phyloP scores from a whole-genome alignment of 2,113 vertebrate species.

The Plecotus auritus region DNA sequence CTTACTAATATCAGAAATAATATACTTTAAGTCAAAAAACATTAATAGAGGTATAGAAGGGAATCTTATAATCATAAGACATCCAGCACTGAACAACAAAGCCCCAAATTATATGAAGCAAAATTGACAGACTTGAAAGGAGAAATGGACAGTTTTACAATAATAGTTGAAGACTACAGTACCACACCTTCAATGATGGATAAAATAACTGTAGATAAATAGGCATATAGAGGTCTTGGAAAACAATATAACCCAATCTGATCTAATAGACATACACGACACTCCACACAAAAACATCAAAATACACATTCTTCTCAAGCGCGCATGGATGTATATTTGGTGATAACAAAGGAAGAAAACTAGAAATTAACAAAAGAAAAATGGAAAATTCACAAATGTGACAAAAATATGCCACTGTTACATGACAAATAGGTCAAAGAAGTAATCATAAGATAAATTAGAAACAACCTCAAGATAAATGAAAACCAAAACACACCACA shows the following conservation, averaged over 20 bases:
- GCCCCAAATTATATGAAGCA: neutral
- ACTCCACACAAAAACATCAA: neutral
- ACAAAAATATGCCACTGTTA: too few relatives aligned
- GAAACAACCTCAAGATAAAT: too few relatives aligned
- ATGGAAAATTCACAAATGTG: too few relatives aligned
- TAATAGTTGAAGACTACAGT: neutral
- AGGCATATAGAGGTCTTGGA: neutral
- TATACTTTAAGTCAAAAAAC: neutral
- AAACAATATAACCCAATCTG: neutral
- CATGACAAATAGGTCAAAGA: too few relatives aligned
- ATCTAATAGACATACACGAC: neutral
- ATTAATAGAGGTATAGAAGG: neutral
- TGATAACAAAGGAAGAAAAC: too few relatives aligned
- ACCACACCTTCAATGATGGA: neutral
- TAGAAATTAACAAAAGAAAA: too few relatives aligned
- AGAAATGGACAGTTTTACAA: neutral
- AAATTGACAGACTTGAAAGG: neutral
- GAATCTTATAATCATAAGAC: neutral
- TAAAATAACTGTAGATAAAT: neutral
- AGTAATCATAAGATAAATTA: too few relatives aligned
- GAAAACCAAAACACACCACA: too few relatives aligned
- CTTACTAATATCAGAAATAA: neutral
- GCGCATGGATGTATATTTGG: too few relatives aligned
- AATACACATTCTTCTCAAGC: too few relatives aligned
- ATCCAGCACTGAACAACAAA: neutral